Conservation (phyloP, 2,888 invertebrate species). For the Cenopis cana region DNA sequence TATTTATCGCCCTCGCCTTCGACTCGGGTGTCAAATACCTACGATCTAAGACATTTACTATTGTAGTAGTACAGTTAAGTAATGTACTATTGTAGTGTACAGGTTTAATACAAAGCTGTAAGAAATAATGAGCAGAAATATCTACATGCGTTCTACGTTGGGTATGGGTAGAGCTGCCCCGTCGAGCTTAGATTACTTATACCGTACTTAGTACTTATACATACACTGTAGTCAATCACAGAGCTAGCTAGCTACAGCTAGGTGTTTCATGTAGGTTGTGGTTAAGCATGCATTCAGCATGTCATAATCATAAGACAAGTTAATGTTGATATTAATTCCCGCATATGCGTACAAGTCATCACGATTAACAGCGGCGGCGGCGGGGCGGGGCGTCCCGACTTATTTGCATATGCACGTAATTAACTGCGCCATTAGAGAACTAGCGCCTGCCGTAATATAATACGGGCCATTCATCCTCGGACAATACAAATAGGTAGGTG, state of each 20-base stretch:
- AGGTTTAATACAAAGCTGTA: no score
- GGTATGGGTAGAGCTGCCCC: no score
- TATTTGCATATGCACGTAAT: constrained; percentile 18
- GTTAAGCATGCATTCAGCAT: background rate
- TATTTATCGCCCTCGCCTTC: no score
- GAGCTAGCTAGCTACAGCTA: no score
- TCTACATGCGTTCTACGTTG: no score
- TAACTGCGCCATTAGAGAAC: constrained; percentile 4
- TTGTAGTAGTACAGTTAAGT: no score
- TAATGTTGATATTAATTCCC: background rate
- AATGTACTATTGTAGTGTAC: no score
- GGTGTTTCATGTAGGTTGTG: background rate
- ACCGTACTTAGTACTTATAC: no score
- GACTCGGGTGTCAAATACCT: no score
- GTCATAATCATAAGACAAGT: background rate
- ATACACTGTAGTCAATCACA: background rate
- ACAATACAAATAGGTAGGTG: background rate
- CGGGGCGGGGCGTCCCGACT: background rate
- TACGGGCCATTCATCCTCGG: constrained; percentile 5
- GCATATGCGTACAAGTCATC: background rate
- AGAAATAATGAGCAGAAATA: no score
- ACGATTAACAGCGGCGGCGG: constrained; percentile 12
- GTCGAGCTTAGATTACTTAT: background rate
- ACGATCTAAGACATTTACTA: no score
- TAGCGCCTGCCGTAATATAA: constrained; percentile 17